Evolutionary conservation across 2,888 invertebrate species (phyloP).

Genomic region (Drosophila lacicola): DNA sequence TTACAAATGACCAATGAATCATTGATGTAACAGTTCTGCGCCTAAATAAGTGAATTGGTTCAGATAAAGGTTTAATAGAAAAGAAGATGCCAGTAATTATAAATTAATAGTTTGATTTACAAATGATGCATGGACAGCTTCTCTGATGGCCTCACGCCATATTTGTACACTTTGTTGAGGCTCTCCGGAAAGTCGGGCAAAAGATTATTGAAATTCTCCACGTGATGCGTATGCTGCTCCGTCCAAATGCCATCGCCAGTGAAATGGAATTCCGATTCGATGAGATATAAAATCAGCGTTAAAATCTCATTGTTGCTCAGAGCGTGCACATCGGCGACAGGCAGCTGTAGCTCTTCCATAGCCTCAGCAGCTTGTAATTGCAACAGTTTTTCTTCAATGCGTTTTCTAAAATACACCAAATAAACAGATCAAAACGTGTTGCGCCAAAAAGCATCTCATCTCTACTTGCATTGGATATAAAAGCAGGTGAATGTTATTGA

Average conservation of each 20-base stretch:
- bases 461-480: constrained; percentile 89
- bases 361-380: constrained; percentile 67
- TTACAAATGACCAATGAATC: too few relatives aligned
- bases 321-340: constrained; percentile 68
- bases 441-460: too few relatives aligned
- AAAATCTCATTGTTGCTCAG: constrained; percentile 87
- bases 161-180: constrained; percentile 81
- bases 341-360: constrained; percentile 72
- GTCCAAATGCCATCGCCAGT: constrained; percentile 91
- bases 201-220: constrained; percentile 84
- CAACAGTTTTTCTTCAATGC: constrained; percentile 81
- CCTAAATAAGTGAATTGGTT: too few relatives aligned
- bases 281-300: constrained; percentile 89
- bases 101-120: constrained; percentile 13
- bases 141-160: constrained; percentile 77
- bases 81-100: too few relatives aligned
- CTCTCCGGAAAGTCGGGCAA: constrained; percentile 84
- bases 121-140: constrained; percentile 50
- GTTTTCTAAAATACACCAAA: constrained; percentile 67
- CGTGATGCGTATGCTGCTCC: constrained; percentile 82
- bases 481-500: constrained; percentile 87
- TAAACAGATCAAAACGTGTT: not conserved
- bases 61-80: too few relatives aligned
- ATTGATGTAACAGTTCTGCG: too few relatives aligned
- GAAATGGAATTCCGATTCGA: constrained; percentile 91